Conservation (phyloP, 2,113 vertebrate species). For the Etia nguti region DNA sequence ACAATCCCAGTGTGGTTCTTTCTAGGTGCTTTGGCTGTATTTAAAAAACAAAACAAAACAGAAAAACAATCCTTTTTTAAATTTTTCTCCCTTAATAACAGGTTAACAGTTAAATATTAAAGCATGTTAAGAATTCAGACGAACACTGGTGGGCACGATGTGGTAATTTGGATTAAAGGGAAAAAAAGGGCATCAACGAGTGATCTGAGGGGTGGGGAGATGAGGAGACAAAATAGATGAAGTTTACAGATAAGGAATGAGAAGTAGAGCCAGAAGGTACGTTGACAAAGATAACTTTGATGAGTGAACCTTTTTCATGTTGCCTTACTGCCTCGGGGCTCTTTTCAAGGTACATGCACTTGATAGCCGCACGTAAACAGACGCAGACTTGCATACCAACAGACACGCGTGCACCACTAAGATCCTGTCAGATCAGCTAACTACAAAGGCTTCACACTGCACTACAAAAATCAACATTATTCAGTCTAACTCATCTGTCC, state of each 20-base stretch:
- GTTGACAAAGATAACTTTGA: conserved; percentile 41
- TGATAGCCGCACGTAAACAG: conserved; percentile 4
- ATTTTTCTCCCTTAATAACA: background rate
- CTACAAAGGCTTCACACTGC: background rate
- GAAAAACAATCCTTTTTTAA: background rate
- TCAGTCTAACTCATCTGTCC: background rate
- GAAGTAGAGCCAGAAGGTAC: conserved; percentile 13
- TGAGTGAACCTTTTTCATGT: conserved; percentile 23
- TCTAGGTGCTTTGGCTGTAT: background rate
- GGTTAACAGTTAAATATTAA: background rate
- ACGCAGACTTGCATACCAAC: background rate
- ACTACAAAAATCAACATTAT: background rate
- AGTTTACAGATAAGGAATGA: conserved; percentile 8
- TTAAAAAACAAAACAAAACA: background rate
- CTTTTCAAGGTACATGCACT: conserved; percentile 2
- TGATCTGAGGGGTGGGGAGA: background rate
- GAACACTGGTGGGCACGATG: background rate
- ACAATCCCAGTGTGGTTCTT: background rate
- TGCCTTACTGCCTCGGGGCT: conserved; percentile 3
- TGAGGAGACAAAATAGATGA: background rate
- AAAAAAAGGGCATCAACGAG: background rate
- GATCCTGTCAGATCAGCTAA: background rate
- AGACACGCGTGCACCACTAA: background rate
- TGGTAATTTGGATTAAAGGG: conserved; percentile 11
- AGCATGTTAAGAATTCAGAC: background rate